Evolutionary conservation across 2,888 invertebrate species (phyloP).

Genomic region (Coelinius sp.): DNA sequence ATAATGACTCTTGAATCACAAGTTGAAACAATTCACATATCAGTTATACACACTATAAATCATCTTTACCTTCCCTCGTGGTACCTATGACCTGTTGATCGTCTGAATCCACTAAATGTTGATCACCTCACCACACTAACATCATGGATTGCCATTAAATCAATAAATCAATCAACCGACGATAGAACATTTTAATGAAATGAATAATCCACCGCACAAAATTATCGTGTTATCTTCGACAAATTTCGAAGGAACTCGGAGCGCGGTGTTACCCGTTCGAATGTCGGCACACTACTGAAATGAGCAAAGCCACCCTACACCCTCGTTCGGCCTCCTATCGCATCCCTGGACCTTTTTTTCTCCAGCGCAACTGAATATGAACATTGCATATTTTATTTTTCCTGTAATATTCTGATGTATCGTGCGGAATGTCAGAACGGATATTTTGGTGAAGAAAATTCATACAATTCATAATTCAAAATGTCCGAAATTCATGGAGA

Average conservation of each 20-base stretch:
- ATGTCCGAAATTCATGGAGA: no score
- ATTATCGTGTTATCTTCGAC: not conserved
- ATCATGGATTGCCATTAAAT: not conserved
- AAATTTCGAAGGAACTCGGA: not conserved
- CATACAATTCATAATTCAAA: no score
- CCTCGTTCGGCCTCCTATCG: slow-evolving; percentile 12
- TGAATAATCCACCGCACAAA: not conserved
- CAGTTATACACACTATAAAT: not conserved
- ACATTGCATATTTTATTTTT: no score
- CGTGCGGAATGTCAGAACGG: no score
- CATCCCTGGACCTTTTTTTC: slow-evolving; percentile 29
- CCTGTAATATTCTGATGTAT: no score
- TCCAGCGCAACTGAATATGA: not conserved
- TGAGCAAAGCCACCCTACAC: slow-evolving; percentile 44
- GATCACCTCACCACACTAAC: not conserved
- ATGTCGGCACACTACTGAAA: slow-evolving; percentile 54
- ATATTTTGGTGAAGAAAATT: no score
- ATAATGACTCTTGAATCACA: no score
- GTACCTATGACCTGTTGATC: slow-evolving; percentile 48
- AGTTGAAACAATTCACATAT: not conserved
- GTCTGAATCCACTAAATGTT: slow-evolving; percentile 21
- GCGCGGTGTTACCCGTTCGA: slow-evolving; percentile 43
- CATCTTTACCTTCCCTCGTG: slow-evolving; percentile 34
- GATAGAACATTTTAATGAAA: not conserved
- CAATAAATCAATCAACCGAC: not conserved